Evolutionary conservation across 2,113 vertebrate species (phyloP), one percentile per base, ranked within the genome.

Genomic region (Poeciliopsis occidentalis): DNA sequence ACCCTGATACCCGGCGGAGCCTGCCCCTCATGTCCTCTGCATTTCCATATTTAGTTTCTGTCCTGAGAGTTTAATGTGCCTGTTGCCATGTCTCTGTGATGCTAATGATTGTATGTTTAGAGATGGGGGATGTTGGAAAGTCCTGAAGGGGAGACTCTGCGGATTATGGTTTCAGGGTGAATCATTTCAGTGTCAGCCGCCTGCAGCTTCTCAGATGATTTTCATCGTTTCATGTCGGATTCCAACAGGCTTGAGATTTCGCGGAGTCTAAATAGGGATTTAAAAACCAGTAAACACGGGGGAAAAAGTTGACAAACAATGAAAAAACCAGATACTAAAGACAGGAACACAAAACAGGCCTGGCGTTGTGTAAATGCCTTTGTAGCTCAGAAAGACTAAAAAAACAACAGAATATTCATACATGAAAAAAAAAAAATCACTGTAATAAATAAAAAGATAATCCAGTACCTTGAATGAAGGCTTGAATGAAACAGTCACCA

Each of bases 1-100:
- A 69, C 92, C 92, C 88, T 89, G 92, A 93, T 92, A 92, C 91
- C 15, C 60, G 6, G 57, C 13, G 24, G 60, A 64, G 29, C 27
- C 0, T 31, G 66, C 32, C 44, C 24, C 34, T 26, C n/a, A 7
- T 66, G 69, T 37, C 60, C 2, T 5, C 34, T 24, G 39, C 27
- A 26, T 8, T 24, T 68, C 19, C 67, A 72, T 51, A 80, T 84
- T 84, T 85, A 64, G 88, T 84, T 85, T 88, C 67, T 8, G 12
- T 12, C 32, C 5, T 8, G 27, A 71, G 27, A 61, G 2, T 41
- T 65, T 60, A 57, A 29, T 61, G 37, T 39, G 24, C 57, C 30
- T 62, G 75, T 41, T 67, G 54, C 34, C 32, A 4, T 24, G 19
- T 72, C 4, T 57, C 6, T 78, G 74, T 71, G 41, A 73, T 79